Base-by-base conservation (phyloP, 2,113 vertebrate species). In the Thalassarche chlororhynchos region DNA sequence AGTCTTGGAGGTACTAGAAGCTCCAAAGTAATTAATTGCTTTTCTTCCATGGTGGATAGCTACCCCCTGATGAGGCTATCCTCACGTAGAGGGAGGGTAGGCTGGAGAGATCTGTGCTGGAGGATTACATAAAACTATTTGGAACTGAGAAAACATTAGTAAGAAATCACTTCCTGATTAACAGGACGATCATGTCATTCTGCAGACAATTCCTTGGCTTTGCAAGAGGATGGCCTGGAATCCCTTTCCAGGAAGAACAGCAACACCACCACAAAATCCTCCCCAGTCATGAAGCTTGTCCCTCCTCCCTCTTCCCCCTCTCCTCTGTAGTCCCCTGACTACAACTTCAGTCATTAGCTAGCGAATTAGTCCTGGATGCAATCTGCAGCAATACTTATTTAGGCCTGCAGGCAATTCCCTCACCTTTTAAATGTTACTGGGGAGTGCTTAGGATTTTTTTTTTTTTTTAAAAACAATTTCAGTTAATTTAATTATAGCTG, bases 401-500 rank as follows among this genome's bases (percentile, higher is more conserved):
- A 89, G 93, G 87, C 93, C 93, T 90, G 68, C 91, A 91, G 93
- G 94, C 94, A 90, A 83, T 81, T 91, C 90, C 93, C 55, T 95
- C 91, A 96, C 94, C 94, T 96, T 94, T 71, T n/a, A 89, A 90
- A 89, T 49, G 83, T 23, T 94, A 1, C 74, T 62, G 70, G 58
- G 78, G 84, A 85, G 71, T 32, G 71, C 94, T 97, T 40, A 47
- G 57, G 51, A 68, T 62, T 74, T 3, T 28, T 49, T 23, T 62
- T 36, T 29, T 31, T 31, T 58, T 23, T 28, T 11, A 76, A 96
- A 87, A 25, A 52, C 77, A 42, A 93, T 92, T 96, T 95, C 68
- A 61, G 92, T 76, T 97, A 94, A 97, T 96, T 95, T 87, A 95
- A 97, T 97, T 96, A 91, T 76, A 93, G 93, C 86, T 23, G 61